phyloP scores from a whole-genome alignment of 2,113 vertebrate species.

The Vicugna pacos region DNA sequence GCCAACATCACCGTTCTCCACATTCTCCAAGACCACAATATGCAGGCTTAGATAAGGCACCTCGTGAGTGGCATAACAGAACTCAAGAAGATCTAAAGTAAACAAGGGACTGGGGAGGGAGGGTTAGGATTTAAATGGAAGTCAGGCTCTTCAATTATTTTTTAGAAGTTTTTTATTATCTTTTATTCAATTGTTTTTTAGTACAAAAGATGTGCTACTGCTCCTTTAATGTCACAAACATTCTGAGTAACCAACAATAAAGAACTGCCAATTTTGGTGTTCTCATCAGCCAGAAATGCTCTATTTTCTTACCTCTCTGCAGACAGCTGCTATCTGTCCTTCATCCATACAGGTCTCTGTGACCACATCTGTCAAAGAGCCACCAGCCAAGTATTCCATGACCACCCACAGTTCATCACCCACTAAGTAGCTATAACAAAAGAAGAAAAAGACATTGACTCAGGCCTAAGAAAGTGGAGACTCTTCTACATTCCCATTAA shows the following conservation, averaged over 20 bases:
- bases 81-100: slow-evolving; percentile 25
- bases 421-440: slow-evolving; percentile 94
- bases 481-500: background rate
- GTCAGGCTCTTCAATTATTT: background rate
- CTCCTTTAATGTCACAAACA: background rate
- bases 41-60: background rate
- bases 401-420: slow-evolving; percentile 99
- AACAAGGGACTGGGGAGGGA: background rate
- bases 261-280: background rate
- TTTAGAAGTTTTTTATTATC: background rate
- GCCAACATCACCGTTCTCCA: background rate
- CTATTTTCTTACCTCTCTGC: slow-evolving; percentile 94
- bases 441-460: slow-evolving; percentile 24
- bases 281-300: background rate
- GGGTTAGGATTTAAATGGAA: background rate
- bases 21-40: background rate
- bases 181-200: background rate
- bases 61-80: background rate
- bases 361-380: slow-evolving; percentile 98
- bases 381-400: slow-evolving; percentile 99
- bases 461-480: background rate
- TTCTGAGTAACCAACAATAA: slow-evolving; percentile 18
- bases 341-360: slow-evolving; percentile 99
- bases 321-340: slow-evolving; percentile 99
- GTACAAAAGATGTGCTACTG: background rate